Conservation (phyloP, 2,888 invertebrate genomes). For the Philopedon plagiatum region DNA sequence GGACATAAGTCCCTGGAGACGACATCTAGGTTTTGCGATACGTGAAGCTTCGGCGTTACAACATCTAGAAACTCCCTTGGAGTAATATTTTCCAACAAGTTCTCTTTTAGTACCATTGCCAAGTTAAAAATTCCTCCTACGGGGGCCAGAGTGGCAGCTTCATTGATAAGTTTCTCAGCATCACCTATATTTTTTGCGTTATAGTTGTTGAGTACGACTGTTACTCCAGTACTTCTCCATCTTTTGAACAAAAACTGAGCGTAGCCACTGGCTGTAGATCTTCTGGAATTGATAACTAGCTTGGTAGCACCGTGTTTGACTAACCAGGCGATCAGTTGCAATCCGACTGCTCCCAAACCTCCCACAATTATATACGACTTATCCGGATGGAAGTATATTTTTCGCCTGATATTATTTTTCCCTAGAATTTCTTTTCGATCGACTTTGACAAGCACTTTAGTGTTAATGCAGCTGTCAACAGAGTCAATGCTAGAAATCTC, state of each 20-base stretch:
- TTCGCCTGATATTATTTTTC: neutral
- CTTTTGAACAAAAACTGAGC: conserved; percentile 9
- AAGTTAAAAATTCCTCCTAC: conserved; percentile 91
- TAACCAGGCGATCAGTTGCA: conserved; percentile 18
- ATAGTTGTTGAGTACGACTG: conserved; percentile 77
- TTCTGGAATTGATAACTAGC: conserved; percentile 16
- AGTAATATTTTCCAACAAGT: conserved; percentile 82
- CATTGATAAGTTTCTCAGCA: conserved; percentile 77
- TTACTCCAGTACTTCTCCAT: conserved; percentile 80
- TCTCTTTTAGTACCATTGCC: conserved; percentile 84
- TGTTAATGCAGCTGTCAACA: neutral
- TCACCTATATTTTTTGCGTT: conserved; percentile 81
- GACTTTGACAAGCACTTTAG: neutral
- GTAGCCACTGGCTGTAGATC: neutral
- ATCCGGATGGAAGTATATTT: conserved; percentile 3
- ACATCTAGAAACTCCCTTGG: conserved; percentile 73
- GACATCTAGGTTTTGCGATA: conserved; percentile 4
- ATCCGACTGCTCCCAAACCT: conserved; percentile 8
- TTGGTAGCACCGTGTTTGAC: conserved; percentile 8
- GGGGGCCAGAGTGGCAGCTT: conserved; percentile 76
- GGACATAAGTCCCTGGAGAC: conserved; percentile 6
- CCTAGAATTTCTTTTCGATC: neutral
- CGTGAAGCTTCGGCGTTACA: conserved; percentile 4
- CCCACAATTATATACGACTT: conserved; percentile 27
- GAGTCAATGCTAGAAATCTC: neutral